A percentile compares a stretch with the other conserved stretches of the same genome.
Evolutionary conservation across 2,797 vertebrate species (phyloP).

Genomic region (Micrastur ruficollis): DNA sequence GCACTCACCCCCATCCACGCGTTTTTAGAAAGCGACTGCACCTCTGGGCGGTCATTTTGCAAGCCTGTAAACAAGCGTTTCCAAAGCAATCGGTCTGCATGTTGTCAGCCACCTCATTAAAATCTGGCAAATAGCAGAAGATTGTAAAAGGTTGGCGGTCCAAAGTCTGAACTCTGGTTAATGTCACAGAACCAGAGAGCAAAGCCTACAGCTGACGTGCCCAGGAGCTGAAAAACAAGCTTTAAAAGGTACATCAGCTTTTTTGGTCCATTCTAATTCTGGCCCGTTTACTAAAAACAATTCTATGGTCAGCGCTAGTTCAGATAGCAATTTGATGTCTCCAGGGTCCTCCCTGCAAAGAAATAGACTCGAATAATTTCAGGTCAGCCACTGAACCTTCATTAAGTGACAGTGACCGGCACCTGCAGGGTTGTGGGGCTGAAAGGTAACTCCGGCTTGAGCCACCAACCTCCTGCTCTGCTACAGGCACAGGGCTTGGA

Average conservation of each 20-base stretch:
- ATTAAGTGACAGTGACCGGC: neutral
- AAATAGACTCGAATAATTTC: neutral
- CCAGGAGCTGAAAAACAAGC: neutral
- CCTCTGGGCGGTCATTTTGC: neutral
- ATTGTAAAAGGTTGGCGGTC: neutral
- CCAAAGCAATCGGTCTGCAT: neutral
- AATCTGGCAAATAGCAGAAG: neutral
- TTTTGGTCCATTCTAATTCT: neutral
- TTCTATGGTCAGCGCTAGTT: neutral
- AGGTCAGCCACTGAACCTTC: neutral
- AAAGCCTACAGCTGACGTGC: neutral
- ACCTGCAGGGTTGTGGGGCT: neutral
- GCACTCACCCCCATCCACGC: rapidly evolving
- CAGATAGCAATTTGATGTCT: neutral
- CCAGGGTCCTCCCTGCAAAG: neutral
- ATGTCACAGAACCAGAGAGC: neutral
- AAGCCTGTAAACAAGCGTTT: neutral
- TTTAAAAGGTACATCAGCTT: neutral
- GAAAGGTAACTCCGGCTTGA: neutral
- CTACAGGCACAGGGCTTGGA: neutral
- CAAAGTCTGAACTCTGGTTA: neutral
- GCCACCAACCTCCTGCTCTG: neutral
- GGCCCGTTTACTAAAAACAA: neutral
- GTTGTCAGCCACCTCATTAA: neutral
- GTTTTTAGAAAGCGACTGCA: neutral